phyloP scores from a whole-genome alignment of 2,113 vertebrate species.

The Pleuronectes platessa region DNA sequence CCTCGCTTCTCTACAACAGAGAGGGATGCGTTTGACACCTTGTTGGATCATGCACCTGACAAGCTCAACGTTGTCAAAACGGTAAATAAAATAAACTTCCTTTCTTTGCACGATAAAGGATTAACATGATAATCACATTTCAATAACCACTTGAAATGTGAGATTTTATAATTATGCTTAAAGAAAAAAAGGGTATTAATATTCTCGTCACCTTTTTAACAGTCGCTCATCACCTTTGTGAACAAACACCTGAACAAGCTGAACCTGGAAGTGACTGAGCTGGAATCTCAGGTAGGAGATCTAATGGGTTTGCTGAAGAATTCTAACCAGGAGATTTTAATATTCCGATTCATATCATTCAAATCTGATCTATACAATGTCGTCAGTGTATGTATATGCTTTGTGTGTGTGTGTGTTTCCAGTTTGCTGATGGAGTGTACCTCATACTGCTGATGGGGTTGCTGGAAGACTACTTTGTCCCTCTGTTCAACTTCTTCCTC shows the following conservation, averaged over 20 bases:
- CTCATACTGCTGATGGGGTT: slow-evolving; percentile 95
- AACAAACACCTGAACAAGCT: slow-evolving; percentile 99
- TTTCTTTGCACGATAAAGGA: not conserved
- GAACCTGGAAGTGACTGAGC: slow-evolving; percentile 97
- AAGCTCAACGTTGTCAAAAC: slow-evolving; percentile 98
- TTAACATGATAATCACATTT: no score
- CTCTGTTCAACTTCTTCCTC: slow-evolving; percentile 94
- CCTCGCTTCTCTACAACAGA: slow-evolving; percentile 79
- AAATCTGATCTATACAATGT: not conserved
- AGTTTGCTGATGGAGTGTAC: slow-evolving; percentile 99
- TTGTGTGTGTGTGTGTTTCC: slow-evolving; percentile 35
- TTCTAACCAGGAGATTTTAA: not conserved
- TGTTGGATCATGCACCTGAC: slow-evolving; percentile 97
- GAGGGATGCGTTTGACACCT: slow-evolving; percentile 97
- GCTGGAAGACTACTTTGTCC: slow-evolving; percentile 95
- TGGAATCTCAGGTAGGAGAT: slow-evolving; percentile 93
- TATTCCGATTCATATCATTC: no score
- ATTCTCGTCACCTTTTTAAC: slow-evolving; percentile 15
- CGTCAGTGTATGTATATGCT: not conserved
- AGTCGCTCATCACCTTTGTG: slow-evolving; percentile 99
- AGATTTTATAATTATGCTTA: not conserved
- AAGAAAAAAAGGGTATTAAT: not conserved
- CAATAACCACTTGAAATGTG: not conserved
- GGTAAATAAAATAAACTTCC: slow-evolving; percentile 76
- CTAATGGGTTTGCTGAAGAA: not conserved